Conservation (phyloP, 35 echinoderm and acorn worm species). For the Eucidaris tribuloides region DNA sequence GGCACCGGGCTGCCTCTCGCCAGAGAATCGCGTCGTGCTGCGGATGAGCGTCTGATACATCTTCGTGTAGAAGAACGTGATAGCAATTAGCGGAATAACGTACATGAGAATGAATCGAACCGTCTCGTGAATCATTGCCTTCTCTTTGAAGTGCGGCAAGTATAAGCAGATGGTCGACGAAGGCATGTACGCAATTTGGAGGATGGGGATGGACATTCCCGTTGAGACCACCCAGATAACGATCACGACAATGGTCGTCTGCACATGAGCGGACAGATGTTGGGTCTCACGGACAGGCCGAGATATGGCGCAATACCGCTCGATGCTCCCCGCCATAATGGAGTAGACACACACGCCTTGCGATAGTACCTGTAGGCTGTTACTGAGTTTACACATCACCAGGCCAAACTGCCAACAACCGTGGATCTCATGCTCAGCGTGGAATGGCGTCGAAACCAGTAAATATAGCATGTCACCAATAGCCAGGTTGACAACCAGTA, state of each 20-base stretch:
- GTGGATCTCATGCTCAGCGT: constrained; percentile 51
- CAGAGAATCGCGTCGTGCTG: constrained; percentile 26
- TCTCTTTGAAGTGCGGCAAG: not conserved
- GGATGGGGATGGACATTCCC: constrained; percentile 17
- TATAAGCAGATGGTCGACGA: not conserved
- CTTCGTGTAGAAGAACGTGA: constrained; percentile 54
- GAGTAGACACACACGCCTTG: constrained; percentile 77
- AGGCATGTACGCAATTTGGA: constrained; percentile 5
- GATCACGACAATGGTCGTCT: constrained; percentile 9
- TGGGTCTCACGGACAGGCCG: constrained; percentile 17
- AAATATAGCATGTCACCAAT: constrained; percentile 73
- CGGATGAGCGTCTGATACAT: constrained; percentile 46
- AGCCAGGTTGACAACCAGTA: constrained; percentile 74
- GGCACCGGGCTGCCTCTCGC: constrained; percentile 26
- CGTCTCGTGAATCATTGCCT: constrained; percentile 14
- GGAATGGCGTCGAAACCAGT: constrained; percentile 52
- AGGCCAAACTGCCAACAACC: constrained; percentile 35
- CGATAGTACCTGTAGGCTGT: constrained; percentile 36
- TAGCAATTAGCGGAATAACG: constrained; percentile 56
- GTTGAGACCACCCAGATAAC: constrained; percentile 61
- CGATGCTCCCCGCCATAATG: constrained; percentile 68
- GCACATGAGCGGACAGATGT: constrained; percentile 4
- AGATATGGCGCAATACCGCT: constrained; percentile 59
- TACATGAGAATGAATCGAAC: constrained; percentile 44
- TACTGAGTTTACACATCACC: constrained; percentile 52